phyloP scores from a whole-genome alignment of 2,113 vertebrate species.

The Hyaena hyaena region DNA sequence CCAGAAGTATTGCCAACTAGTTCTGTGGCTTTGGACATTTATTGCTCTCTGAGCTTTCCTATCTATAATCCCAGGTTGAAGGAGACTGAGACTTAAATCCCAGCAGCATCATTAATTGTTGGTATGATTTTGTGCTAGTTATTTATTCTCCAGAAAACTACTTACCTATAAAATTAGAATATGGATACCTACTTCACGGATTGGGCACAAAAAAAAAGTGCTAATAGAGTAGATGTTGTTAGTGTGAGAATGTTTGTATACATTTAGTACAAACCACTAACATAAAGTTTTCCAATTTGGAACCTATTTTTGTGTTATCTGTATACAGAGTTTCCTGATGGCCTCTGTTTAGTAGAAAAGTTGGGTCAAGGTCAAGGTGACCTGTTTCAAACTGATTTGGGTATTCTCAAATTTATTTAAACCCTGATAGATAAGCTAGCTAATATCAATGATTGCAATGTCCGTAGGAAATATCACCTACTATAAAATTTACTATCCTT shows the following conservation, averaged over 20 bases:
- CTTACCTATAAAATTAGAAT: background rate
- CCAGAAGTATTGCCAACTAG: background rate
- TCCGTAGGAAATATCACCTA: background rate
- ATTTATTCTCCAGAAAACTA: background rate
- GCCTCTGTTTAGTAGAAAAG: background rate
- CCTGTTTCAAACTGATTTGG: conserved; percentile 12
- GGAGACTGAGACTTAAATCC: background rate
- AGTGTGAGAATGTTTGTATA: background rate
- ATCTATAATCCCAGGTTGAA: background rate
- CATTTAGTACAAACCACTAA: background rate
- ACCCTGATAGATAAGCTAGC: conserved; percentile 24
- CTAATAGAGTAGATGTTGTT: background rate
- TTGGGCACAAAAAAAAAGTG: background rate
- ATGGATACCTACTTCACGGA: background rate
- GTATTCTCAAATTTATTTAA: background rate
- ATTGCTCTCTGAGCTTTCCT: background rate
- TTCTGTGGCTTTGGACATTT: background rate
- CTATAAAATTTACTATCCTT: background rate
- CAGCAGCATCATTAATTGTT: background rate
- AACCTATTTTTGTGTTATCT: background rate
- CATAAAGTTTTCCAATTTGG: background rate
- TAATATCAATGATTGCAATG: background rate
- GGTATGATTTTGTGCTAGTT: background rate
- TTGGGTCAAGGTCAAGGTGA: conserved; percentile 41
- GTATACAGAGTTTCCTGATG: background rate